Percentiles rank a stretch among this genome's conserved stretches.
These are phyloP conservation scores for Kryphioiulus occultus DNA, from an alignment of 2,888 invertebrate genomes.

Conservation along the genomic window DNA sequence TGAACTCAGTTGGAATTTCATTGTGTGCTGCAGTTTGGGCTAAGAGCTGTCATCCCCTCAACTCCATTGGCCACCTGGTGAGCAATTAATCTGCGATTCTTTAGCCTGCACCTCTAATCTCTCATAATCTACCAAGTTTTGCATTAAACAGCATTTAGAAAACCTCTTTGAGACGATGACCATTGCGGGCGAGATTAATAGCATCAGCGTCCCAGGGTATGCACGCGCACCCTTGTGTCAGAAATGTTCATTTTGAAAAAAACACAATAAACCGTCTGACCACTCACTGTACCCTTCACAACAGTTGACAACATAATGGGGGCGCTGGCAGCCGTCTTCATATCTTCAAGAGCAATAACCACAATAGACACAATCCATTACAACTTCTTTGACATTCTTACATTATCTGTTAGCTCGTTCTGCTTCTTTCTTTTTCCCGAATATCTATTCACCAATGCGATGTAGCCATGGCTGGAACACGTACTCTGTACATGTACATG, in stretches of 20 bases:
- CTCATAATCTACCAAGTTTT: constrained; percentile 36
- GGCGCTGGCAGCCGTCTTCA: constrained; percentile 40
- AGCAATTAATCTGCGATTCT: constrained; percentile 39
- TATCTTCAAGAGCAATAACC: constrained; percentile 35
- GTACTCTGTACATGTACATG: not conserved
- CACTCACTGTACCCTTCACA: constrained; percentile 28
- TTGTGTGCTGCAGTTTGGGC: constrained; percentile 14
- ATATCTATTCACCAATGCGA: not conserved
- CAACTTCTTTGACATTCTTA: constrained; percentile 34
- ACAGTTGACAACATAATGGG: constrained; percentile 40
- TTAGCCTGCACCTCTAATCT: constrained; percentile 36
- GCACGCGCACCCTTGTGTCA: constrained; percentile 15
- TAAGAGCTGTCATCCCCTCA: constrained; percentile 39
- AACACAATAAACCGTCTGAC: constrained; percentile 39
- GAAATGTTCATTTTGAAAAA: constrained; percentile 23
- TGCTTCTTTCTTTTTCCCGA: not conserved
- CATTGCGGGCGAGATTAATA: constrained; percentile 21
- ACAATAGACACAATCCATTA: constrained; percentile 36
- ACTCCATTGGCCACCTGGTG: constrained; percentile 39
- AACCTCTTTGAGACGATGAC: constrained; percentile 29
- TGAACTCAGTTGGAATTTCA: constrained; percentile 36
- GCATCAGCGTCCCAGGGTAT: constrained; percentile 11
- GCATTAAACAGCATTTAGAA: constrained; percentile 38
- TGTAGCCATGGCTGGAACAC: not conserved
- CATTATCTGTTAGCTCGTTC: not conserved